Percentiles rank a stretch among this genome's conserved stretches.
Evolutionary conservation across 2,888 invertebrate genomes (phyloP).

Genomic region (Temnothorax unifasciatus): DNA sequence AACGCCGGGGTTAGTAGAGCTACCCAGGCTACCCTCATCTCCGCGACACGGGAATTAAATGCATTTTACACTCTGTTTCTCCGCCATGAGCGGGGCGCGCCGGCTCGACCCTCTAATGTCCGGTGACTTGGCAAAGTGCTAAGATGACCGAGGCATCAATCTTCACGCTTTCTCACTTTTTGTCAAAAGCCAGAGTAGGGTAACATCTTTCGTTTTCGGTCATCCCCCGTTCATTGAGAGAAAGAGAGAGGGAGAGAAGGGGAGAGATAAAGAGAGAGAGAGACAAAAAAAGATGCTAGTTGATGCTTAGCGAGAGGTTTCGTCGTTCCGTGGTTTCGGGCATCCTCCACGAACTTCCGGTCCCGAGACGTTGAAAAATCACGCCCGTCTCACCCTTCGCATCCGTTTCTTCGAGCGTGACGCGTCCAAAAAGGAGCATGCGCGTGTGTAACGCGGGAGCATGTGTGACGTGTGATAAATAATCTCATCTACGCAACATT

Average conservation of each 20-base stretch:
- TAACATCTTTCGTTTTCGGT: constrained; percentile 64
- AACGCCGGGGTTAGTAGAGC: constrained; percentile 46
- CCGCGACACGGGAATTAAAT: constrained; percentile 81
- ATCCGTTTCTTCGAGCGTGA: constrained; percentile 60
- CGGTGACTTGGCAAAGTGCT: constrained; percentile 82
- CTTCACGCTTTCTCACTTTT: constrained; percentile 81
- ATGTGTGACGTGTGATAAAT: constrained; percentile 44
- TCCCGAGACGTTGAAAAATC: constrained; percentile 75
- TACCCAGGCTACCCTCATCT: constrained; percentile 75
- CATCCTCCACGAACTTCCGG: constrained; percentile 69
- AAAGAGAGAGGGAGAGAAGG: constrained; percentile 1
- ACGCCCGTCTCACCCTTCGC: constrained; percentile 60
- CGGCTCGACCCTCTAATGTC: constrained; percentile 80
- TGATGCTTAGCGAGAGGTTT: constrained; percentile 59
- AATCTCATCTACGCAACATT: constrained; percentile 16
- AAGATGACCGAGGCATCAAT: constrained; percentile 83
- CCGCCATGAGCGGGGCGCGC: constrained; percentile 60
- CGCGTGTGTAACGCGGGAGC: constrained; percentile 34
- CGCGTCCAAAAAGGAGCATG: constrained; percentile 55
- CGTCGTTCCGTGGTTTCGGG: constrained; percentile 69
- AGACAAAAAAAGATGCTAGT: constrained; percentile 56
- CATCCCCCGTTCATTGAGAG: constrained; percentile 35
- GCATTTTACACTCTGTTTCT: constrained; percentile 82
- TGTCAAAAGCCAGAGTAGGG: constrained; percentile 72
- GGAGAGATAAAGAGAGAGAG: constrained; percentile 29